Evolutionary conservation across 2,888 invertebrate genomes (phyloP), one percentile per base, ranked within the genome.

Genomic region (Cryptus viduatorius): DNA sequence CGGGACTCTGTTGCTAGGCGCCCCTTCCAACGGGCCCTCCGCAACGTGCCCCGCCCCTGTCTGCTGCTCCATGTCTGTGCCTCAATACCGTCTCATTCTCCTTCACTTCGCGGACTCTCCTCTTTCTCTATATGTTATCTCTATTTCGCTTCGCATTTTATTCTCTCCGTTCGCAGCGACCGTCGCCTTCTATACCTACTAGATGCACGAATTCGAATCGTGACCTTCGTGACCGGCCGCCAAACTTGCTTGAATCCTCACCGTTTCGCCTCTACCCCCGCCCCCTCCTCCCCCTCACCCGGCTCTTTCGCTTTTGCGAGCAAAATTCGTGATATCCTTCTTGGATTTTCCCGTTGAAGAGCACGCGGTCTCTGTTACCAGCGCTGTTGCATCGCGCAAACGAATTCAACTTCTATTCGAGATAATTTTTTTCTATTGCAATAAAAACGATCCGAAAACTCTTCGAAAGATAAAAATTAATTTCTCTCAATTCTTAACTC

Each of bases 1-100:
- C 84, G 86, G 85, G 87, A 87, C 86, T 83, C 92, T 93, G 93
- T 93, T 93, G 93, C 93, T 93, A 93, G 91, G 93, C 93, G 92
- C 92, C 90, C 91, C 92, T 90, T 90, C 90, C 89, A 86, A 82
- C 87, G 87, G 88, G 90, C 89, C 89, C 89, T 88, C 89, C 86
- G 85, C 86, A 85, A 87, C 73, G 88, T 90, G 89, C 89, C 89
- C 90, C 92, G 89, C 91, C 90, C 90, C 89, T 90, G 89, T 90
- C 89, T 88, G 86, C 88, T 87, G 82, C 65, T 89, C 89, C 90
- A 88, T 88, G 88, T 89, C 86, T 79, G 87, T 85, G 86, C 83
- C 77, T 48, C 71, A 42, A 48, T 56, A 31, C 53, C 64, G 59
- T 42, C 73, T 8, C 73, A 24, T 50, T 42, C 73, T 46, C 78